A percentile compares a stretch with the other conserved stretches of the same genome.
These are phyloP conservation scores for Engystomops pustulosus DNA, from an alignment of 2,113 vertebrate genomes.

Conservation along the genomic window DNA sequence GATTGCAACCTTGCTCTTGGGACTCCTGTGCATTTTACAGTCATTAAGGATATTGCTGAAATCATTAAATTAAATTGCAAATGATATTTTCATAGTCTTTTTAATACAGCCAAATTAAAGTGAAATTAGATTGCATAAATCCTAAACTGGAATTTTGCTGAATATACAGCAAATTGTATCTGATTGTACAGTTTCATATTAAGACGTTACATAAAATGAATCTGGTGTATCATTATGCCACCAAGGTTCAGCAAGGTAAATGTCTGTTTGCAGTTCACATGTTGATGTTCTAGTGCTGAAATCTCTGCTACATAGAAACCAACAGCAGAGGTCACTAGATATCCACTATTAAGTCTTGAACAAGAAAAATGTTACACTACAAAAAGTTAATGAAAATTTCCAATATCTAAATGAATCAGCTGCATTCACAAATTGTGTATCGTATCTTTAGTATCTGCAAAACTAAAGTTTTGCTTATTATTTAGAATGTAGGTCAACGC, in stretches of 20 bases:
- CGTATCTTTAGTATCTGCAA: slow-evolving; percentile 20
- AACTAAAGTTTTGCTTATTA: slow-evolving; percentile 30
- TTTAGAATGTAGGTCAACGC: slow-evolving; percentile 32
- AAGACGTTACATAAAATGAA: slow-evolving; percentile 10
- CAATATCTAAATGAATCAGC: slow-evolving; percentile 23
- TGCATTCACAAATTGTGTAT: not conserved
- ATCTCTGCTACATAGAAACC: not conserved
- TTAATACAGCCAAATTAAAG: slow-evolving; percentile 44
- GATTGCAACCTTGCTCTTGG: slow-evolving; percentile 44
- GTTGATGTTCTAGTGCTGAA: not conserved
- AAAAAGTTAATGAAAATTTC: not conserved
- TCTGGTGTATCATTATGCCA: slow-evolving; percentile 20
- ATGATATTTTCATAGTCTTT: slow-evolving; percentile 43
- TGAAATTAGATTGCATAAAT: slow-evolving; percentile 47
- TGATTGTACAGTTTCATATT: slow-evolving; percentile 14
- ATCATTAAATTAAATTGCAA: slow-evolving; percentile 56
- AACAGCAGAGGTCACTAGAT: slow-evolving; percentile 52
- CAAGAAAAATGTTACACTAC: slow-evolving; percentile 6
- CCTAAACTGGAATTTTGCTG: slow-evolving; percentile 20
- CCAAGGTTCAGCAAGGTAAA: not conserved
- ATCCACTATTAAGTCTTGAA: not conserved
- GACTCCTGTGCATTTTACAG: slow-evolving; percentile 45
- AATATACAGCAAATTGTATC: slow-evolving; percentile 30
- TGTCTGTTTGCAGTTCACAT: not conserved
- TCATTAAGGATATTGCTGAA: slow-evolving; percentile 51